These are phyloP conservation scores for Anolis apletophallus DNA, from an alignment of 2,797 vertebrate species.

Conservation along the genomic window DNA sequence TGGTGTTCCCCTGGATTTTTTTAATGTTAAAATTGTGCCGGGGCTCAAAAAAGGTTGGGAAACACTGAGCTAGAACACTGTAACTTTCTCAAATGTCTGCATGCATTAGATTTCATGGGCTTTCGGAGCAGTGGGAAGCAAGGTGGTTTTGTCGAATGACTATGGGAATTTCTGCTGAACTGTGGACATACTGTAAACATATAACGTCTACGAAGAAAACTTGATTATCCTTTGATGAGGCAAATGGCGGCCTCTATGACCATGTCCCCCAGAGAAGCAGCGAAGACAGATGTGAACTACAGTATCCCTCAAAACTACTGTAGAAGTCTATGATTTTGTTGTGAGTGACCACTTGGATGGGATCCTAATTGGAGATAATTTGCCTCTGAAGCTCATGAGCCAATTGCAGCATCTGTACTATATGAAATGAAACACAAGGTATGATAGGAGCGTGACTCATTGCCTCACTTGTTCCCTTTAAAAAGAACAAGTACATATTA, in stretches of 20 bases:
- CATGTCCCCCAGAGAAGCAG: background rate
- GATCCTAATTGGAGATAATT: background rate
- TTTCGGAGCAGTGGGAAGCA: background rate
- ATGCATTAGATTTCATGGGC: constrained; percentile 15
- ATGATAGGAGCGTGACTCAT: background rate
- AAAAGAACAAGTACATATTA: background rate
- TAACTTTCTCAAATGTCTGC: constrained; percentile 5
- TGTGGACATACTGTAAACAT: background rate
- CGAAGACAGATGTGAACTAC: background rate
- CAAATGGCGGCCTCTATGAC: background rate
- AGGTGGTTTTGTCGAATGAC: background rate
- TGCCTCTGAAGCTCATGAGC: background rate
- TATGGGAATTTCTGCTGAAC: background rate
- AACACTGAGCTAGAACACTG: background rate
- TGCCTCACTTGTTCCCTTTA: background rate
- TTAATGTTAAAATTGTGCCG: no score
- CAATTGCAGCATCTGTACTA: background rate
- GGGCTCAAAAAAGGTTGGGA: no score
- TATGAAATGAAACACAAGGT: background rate
- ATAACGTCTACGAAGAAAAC: background rate
- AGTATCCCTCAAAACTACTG: background rate
- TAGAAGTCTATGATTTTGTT: background rate
- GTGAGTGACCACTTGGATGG: background rate
- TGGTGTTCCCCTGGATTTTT: no score
- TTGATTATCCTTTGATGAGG: background rate